Percentiles rank a stretch among this genome's conserved stretches.
Conservation (phyloP, 2,888 invertebrate species). For the Temnothorax unifasciatus region DNA sequence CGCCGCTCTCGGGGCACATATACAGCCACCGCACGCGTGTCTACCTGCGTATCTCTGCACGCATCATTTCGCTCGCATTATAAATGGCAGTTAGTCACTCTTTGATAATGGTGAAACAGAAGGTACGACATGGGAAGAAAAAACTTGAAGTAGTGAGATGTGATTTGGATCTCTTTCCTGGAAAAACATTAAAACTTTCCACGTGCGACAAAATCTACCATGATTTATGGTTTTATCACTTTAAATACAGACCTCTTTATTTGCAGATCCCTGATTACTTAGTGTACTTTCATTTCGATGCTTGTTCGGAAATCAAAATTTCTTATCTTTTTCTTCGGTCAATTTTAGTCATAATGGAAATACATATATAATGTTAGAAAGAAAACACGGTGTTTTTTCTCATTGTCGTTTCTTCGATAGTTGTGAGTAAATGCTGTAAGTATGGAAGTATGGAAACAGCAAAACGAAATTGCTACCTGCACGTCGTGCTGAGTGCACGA, state of each 20-base stretch:
- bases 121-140: neutral
- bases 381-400: neutral
- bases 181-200: neutral
- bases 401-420: neutral
- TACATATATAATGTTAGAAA: neutral
- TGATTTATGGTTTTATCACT: neutral
- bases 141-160: neutral
- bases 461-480: slow-evolving; percentile 39
- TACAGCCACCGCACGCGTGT: slow-evolving; percentile 64
- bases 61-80: slow-evolving; percentile 58
- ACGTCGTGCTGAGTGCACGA: neutral
- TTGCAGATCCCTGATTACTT: neutral
- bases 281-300: neutral
- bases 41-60: slow-evolving; percentile 70
- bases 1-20: slow-evolving; percentile 35
- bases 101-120: slow-evolving; percentile 58
- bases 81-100: slow-evolving; percentile 68
- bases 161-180: slow-evolving; percentile 23
- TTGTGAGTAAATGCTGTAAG: neutral
- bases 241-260: neutral
- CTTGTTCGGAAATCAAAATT: neutral
- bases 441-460: neutral
- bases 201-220: neutral
- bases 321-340: neutral
- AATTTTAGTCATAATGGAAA: neutral